Evolutionary conservation across 2,888 invertebrate species (phyloP).

Genomic region (Myopa testacea): DNA sequence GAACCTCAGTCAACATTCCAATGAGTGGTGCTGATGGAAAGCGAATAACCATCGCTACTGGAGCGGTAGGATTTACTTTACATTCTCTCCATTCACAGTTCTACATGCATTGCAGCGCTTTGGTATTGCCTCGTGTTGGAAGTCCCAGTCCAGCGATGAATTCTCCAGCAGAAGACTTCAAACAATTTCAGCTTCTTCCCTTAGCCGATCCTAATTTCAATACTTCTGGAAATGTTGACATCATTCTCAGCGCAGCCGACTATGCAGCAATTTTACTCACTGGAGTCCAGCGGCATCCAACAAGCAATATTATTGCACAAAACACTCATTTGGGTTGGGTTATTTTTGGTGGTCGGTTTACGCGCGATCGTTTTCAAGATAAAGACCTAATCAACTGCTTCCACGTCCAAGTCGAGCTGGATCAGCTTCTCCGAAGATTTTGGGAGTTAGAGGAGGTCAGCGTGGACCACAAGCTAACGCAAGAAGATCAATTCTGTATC

Average conservation of each 20-base stretch:
- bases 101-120: too few relatives aligned
- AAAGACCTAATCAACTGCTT: conserved; percentile 3
- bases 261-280: neutral
- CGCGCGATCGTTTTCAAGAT: neutral
- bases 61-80: neutral
- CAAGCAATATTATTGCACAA: neutral
- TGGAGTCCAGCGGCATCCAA: neutral
- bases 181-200: too few relatives aligned
- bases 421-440: conserved; percentile 20
- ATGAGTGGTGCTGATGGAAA: neutral
- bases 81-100: neutral
- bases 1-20: neutral
- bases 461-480: neutral
- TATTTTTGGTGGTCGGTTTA: neutral
- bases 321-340: neutral
- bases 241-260: too few relatives aligned
- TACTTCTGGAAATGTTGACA: too few relatives aligned
- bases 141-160: neutral
- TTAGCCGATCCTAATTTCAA: too few relatives aligned
- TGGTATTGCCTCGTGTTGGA: neutral
- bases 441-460: conserved; percentile 34
- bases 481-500: conserved; percentile 7
- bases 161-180: too few relatives aligned
- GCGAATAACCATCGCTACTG: neutral
- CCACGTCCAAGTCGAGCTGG: conserved; percentile 15